Percentiles rank a stretch among this genome's conserved stretches.
Conservation (phyloP, 1,140 invertebrate species). For the Ylistrum balloti region DNA sequence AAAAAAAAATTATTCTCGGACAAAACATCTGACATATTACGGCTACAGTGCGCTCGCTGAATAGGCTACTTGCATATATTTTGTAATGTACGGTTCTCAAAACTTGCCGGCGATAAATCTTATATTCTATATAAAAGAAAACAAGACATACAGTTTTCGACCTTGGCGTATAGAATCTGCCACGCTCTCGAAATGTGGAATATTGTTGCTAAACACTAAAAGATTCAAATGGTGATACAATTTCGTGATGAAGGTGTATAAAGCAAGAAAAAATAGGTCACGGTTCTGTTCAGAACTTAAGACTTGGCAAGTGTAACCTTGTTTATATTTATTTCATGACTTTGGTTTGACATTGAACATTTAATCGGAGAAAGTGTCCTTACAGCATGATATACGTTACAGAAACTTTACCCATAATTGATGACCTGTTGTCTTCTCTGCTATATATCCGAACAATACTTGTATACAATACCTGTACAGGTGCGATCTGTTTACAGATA, state of each 20-base stretch:
- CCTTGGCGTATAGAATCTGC: not conserved
- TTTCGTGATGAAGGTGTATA: not conserved
- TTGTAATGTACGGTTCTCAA: not conserved
- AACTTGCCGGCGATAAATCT: not conserved
- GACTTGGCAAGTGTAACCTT: not conserved
- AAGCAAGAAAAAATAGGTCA: not conserved
- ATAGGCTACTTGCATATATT: not conserved
- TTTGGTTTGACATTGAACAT: not conserved
- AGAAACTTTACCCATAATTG: slow-evolving; percentile 8
- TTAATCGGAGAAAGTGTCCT: not conserved
- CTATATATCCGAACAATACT: not conserved
- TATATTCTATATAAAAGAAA: not conserved
- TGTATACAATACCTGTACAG: slow-evolving; percentile 5
- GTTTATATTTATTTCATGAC: not conserved
- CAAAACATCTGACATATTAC: not conserved
- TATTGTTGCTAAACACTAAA: not conserved
- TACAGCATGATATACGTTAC: not conserved
- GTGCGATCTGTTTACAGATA: not conserved
- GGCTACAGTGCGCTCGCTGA: not conserved
- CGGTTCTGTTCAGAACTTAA: not conserved
- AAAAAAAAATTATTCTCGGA: not conserved
- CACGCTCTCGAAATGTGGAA: no score
- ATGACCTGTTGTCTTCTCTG: not conserved
- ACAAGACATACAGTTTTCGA: not conserved
- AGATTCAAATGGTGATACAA: no score